Evolutionary conservation across 2,888 invertebrate genomes (phyloP).

Genomic region (Ceratothoa steindachneri): DNA sequence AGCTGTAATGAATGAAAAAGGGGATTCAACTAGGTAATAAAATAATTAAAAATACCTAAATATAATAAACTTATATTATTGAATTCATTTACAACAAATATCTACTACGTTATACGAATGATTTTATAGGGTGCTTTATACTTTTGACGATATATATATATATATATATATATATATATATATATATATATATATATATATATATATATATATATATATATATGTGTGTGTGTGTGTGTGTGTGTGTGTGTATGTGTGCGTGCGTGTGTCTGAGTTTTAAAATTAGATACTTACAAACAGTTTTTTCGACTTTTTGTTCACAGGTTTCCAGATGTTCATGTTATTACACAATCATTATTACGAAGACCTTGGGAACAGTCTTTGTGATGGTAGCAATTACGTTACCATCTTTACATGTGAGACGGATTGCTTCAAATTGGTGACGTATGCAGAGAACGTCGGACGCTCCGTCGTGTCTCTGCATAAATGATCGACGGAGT

Average conservation of each 20-base stretch:
- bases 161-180: not conserved
- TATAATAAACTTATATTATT: not conserved
- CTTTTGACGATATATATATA: not conserved
- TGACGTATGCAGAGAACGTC: not conserved
- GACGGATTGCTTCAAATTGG: not conserved
- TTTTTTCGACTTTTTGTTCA: not conserved
- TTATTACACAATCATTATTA: not conserved
- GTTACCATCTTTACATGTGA: not conserved
- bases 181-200: not conserved
- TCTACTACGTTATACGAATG: no score
- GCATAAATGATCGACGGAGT: not conserved
- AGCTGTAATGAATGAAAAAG: no score
- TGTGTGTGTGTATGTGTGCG: not conserved
- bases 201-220: not conserved
- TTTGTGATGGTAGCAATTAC: not conserved
- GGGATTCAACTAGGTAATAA: no score
- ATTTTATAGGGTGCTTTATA: no score
- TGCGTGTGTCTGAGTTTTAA: not conserved
- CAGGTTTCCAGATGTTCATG: constrained; percentile 8
- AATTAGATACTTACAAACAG: not conserved
- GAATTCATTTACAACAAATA: no score
- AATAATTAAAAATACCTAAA: not conserved
- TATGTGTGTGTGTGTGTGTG: not conserved
- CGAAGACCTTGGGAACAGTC: not conserved
- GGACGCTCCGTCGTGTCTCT: not conserved